Evolutionary conservation across 2,888 invertebrate genomes (phyloP), one percentile per base, ranked within the genome.

Genomic region (Perizoma affinitatum): DNA sequence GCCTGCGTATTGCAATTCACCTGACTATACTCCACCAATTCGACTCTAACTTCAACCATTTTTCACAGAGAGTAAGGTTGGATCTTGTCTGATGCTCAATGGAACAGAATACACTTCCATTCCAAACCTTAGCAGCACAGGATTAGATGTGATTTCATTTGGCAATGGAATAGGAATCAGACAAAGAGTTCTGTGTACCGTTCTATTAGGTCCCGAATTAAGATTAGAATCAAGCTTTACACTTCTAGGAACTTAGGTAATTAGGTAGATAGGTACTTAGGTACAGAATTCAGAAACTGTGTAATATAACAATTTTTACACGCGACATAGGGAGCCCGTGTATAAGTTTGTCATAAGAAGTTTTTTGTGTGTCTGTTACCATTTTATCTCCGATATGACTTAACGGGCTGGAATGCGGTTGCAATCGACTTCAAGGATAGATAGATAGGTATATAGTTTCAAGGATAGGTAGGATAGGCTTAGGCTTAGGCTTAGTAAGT

Each of bases 1-100:
- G 88, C 89, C 70, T 81, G 89, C 89, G 89, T 73, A 71, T 60
- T 75, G 56, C 57, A 58, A 61, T 62, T 67, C 57, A 49, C 61
- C 60, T 65, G 67, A 64, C 61, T 60, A 69, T n/a, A n/a, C n/a
- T n/a, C n/a, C 61, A 62, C 46, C 38, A 1, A 38, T 40, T 45
- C 9, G 6, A 40, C 7, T 35, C 11, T 9, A 3, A 51, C 11
- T 41, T 6, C 7, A 9, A 51, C 9, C 57, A 22, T n/a, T 57
- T 42, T 36, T 5, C 0, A 0, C 11, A 41, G 46, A 5, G 0
- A 0, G 6, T 44, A 52, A 22, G 36, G 38, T 38, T 38, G 7
- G 6, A 38, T 38, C 7, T 38, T 38, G 38, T 5, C 38, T 7
- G 7, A 38, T 38, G 4, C 38, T 38, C 6, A 38, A 6, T 38